A percentile compares a stretch with the other conserved stretches of the same genome.
Conservation (phyloP, 2,113 vertebrate species). For the Neogobius melanostomus region DNA sequence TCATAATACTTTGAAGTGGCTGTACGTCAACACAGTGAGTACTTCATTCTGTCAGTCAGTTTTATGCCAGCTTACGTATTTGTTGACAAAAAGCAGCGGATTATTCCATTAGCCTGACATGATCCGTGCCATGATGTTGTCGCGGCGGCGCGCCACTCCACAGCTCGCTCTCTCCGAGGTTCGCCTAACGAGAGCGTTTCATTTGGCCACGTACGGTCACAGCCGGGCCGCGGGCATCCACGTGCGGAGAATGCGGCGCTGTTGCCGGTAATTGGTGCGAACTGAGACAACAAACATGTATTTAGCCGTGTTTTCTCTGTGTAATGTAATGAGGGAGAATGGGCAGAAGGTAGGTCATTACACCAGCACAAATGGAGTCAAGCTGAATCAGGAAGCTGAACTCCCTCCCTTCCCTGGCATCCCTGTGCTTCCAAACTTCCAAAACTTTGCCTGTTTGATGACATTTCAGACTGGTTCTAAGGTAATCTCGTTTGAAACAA, state of each 20-base stretch:
- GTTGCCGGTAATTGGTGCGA: slow-evolving; percentile 3
- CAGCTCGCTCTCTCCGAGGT: slow-evolving; percentile 14
- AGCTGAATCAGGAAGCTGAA: no score
- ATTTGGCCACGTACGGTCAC: slow-evolving; percentile 22
- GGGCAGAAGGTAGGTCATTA: not conserved
- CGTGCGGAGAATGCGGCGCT: not conserved
- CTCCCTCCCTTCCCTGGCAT: no score
- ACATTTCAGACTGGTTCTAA: no score
- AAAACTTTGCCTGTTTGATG: no score
- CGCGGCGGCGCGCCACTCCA: not conserved
- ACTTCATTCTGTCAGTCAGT: not conserved
- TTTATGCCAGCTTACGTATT: not conserved
- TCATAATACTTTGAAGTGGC: no score
- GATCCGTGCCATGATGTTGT: not conserved
- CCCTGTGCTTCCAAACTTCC: no score
- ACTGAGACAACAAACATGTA: not conserved
- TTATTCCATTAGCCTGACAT: slow-evolving; percentile 9
- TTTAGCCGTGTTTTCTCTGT: not conserved
- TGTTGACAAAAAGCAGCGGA: slow-evolving; percentile 7
- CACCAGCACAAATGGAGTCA: not conserved
- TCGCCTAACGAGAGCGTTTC: slow-evolving; percentile 35
- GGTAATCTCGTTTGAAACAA: no score
- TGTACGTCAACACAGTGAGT: no score
- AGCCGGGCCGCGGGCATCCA: not conserved
- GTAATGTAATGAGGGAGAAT: not conserved